These are phyloP conservation scores for Standfussiana lucernea DNA, from an alignment of 2,888 invertebrate genomes.

Conservation along the genomic window DNA sequence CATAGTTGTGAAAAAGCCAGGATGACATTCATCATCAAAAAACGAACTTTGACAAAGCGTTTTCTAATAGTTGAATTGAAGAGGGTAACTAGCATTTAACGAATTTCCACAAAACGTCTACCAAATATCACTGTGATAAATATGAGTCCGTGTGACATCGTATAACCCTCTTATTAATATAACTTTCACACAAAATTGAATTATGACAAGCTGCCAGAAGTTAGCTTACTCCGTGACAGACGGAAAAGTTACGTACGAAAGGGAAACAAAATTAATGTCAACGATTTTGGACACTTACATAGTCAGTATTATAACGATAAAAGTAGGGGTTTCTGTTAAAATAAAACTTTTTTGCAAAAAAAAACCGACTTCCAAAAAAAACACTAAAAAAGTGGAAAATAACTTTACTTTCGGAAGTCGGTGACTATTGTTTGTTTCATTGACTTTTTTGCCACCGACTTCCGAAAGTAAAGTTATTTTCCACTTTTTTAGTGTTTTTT, in stretches of 20 bases:
- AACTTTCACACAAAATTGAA: constrained; percentile 54
- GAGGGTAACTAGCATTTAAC: neutral
- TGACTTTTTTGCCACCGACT: too few species aligned
- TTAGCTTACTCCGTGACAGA: constrained; percentile 47
- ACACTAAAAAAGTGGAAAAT: too few species aligned
- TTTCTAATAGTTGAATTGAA: neutral
- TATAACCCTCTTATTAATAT: constrained; percentile 38
- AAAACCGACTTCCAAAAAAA: too few species aligned
- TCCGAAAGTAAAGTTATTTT: too few species aligned
- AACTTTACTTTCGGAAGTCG: too few species aligned
- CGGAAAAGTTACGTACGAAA: constrained; percentile 46
- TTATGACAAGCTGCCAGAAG: constrained; percentile 53
- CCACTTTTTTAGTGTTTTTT: too few species aligned
- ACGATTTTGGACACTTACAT: constrained; percentile 15
- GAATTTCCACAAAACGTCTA: neutral
- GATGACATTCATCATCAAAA: neutral
- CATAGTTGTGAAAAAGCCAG: neutral
- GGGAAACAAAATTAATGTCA: constrained; percentile 40
- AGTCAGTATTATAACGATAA: neutral
- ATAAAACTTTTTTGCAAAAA: too few species aligned
- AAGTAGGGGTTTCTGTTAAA: neutral
- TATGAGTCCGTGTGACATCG: neutral
- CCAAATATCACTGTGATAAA: constrained; percentile 13
- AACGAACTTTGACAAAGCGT: neutral
- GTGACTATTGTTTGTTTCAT: too few species aligned